These are phyloP conservation scores for Leptura quadrifasciata DNA, from an alignment of 2,888 invertebrate species.

Conservation along the genomic window DNA sequence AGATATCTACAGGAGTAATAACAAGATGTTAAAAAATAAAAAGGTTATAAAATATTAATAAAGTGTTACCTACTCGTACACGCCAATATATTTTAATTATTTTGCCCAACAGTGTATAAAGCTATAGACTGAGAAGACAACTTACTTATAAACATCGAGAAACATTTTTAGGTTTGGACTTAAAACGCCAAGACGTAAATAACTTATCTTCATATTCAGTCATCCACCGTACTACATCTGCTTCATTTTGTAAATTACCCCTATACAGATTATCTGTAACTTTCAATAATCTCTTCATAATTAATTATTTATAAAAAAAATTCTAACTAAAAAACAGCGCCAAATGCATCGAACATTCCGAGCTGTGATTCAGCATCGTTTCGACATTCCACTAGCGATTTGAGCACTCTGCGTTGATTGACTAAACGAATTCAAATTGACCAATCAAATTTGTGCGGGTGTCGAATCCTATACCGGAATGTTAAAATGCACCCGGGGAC, in stretches of 20 bases:
- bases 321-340: background rate
- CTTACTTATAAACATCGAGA: background rate
- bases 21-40: too few species aligned
- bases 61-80: too few species aligned
- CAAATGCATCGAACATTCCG: too few species aligned
- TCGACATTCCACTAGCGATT: too few species aligned
- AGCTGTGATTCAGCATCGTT: too few species aligned
- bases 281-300: background rate
- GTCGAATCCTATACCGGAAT: too few species aligned
- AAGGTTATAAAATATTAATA: too few species aligned
- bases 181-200: background rate
- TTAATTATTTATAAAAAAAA: background rate
- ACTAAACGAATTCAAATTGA: too few species aligned
- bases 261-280: background rate
- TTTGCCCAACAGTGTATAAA: background rate
- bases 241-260: conserved; percentile 20
- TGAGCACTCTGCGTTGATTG: too few species aligned
- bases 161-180: background rate
- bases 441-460: too few species aligned
- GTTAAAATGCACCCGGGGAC: too few species aligned
- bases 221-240: background rate
- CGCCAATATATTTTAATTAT: background rate
- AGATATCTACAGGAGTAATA: too few species aligned
- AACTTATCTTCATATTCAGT: background rate
- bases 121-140: background rate